Percentiles rank a stretch among this genome's conserved stretches.
Conservation (phyloP, 2,888 invertebrate species). For the Tetramorium bicarinatum region DNA sequence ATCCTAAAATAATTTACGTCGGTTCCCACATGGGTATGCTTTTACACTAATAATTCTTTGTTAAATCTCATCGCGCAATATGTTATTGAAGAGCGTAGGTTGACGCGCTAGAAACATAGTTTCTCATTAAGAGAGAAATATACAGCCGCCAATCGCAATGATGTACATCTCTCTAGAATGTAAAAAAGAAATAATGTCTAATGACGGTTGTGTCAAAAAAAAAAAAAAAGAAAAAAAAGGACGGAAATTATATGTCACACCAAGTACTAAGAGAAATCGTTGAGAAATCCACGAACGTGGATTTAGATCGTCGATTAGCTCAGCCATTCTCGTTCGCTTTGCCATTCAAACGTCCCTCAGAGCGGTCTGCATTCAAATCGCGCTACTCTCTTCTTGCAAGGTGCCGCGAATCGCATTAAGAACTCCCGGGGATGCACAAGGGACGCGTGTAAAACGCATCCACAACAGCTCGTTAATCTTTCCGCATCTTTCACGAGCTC, state of each 20-base stretch:
- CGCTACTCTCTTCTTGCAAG: slow-evolving; percentile 43
- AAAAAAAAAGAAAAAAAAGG: slow-evolving; percentile 1
- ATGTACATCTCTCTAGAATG: background rate
- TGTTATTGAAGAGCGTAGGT: slow-evolving; percentile 30
- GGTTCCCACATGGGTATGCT: background rate
- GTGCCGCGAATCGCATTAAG: slow-evolving; percentile 52
- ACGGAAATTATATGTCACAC: background rate
- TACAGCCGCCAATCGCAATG: background rate
- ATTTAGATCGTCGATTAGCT: slow-evolving; percentile 34
- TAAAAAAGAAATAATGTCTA: background rate
- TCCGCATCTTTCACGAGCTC: slow-evolving; percentile 58
- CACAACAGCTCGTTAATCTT: slow-evolving; percentile 68
- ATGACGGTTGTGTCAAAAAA: background rate
- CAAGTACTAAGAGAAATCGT: slow-evolving; percentile 1
- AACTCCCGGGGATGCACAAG: background rate
- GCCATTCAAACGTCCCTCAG: slow-evolving; percentile 33
- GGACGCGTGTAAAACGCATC: slow-evolving; percentile 58
- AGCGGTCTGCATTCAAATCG: slow-evolving; percentile 40
- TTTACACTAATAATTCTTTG: slow-evolving; percentile 39
- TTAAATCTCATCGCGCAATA: slow-evolving; percentile 15
- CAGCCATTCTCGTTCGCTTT: background rate
- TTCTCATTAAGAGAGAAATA: slow-evolving; percentile 19
- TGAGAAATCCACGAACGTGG: background rate
- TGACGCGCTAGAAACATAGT: background rate
- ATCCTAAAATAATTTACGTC: slow-evolving; percentile 37